Conservation (phyloP, 1,140 invertebrate species). For the Drosophila ironensis region DNA sequence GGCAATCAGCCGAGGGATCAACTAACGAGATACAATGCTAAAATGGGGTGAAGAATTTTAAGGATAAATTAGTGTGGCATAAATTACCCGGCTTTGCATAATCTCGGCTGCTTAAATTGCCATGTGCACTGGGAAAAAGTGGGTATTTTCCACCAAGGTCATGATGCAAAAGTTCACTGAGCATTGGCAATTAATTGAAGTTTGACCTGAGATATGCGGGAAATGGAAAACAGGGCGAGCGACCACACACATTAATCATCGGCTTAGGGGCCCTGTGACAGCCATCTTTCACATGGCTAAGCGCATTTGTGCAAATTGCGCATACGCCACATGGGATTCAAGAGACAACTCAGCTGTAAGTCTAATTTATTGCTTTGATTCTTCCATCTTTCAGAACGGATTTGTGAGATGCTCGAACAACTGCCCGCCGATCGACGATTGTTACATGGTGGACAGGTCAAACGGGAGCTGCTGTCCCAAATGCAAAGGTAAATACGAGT, state of each 20-base stretch:
- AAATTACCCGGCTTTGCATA: conserved; percentile 37
- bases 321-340: conserved; percentile 38
- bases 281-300: conserved; percentile 45
- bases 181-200: conserved; percentile 22
- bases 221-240: not conserved
- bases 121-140: not conserved
- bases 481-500: conserved; percentile 86
- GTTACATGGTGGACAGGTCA: conserved; percentile 85
- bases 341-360: not conserved
- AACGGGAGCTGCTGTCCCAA: conserved; percentile 86
- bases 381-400: conserved; percentile 85
- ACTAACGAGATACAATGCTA: conserved; percentile 22
- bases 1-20: conserved; percentile 39
- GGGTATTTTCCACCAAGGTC: conserved; percentile 27
- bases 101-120: conserved; percentile 8
- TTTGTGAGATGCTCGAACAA: conserved; percentile 87
- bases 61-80: conserved; percentile 42
- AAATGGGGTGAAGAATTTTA: conserved; percentile 4
- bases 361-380: conserved; percentile 19
- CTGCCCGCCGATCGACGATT: conserved; percentile 87
- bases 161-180: conserved; percentile 32
- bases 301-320: conserved; percentile 48
- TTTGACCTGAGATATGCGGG: not conserved
- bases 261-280: conserved; percentile 44
- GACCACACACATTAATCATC: conserved; percentile 35